phyloP scores from a whole-genome alignment of 2,888 invertebrate genomes.

The Trissonchulus latispiculum region DNA sequence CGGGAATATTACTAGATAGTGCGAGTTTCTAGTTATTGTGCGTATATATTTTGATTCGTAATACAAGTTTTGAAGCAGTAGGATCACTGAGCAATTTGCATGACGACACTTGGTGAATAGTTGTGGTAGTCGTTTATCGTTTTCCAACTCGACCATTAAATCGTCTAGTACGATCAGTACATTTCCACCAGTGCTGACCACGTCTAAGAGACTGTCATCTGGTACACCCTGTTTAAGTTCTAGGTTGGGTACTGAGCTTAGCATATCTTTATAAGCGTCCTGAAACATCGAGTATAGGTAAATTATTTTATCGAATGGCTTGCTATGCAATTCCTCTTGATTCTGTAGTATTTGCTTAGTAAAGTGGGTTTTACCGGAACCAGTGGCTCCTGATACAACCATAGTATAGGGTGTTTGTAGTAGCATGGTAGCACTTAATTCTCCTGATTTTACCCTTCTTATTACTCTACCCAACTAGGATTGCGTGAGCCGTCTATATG shows the following conservation, averaged over 20 bases:
- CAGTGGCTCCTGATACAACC: not conserved
- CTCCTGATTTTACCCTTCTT: not conserved
- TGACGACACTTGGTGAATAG: not conserved
- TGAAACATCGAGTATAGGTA: not conserved
- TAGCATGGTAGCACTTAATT: too few species aligned
- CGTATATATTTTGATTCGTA: not conserved
- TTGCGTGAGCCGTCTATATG: not conserved
- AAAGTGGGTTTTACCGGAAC: constrained; percentile 18
- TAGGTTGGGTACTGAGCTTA: constrained; percentile 5
- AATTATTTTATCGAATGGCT: constrained; percentile 10
- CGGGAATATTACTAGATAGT: not conserved
- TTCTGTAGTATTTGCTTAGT: not conserved
- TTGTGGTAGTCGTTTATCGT: not conserved
- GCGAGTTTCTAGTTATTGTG: not conserved
- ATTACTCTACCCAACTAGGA: not conserved
- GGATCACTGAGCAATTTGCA: not conserved
- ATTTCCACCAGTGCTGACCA: not conserved
- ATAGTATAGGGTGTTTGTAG: not conserved
- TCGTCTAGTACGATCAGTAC: constrained; percentile 9
- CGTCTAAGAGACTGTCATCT: not conserved
- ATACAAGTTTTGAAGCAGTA: constrained; percentile 1
- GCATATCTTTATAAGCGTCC: not conserved
- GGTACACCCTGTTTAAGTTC: constrained; percentile 16
- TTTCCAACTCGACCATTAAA: not conserved
- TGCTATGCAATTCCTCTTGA: not conserved